Base-by-base conservation (phyloP, 2,113 vertebrate genomes). In the Artemisiospiza belli region DNA sequence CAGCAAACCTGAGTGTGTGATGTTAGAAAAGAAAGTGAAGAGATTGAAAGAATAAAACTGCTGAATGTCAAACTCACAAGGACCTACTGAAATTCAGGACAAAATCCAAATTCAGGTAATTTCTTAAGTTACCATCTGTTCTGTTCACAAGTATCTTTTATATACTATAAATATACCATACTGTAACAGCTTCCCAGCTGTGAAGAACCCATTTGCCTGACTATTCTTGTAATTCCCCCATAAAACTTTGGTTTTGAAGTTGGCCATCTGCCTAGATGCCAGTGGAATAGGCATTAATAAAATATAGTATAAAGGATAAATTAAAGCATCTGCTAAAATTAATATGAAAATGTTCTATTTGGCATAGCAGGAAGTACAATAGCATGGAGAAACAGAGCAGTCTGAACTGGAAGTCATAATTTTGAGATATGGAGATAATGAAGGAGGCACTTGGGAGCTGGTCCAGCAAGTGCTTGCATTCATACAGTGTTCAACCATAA, bases 71-170 rank as follows among this genome's bases (percentile, higher is more conserved):
- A 80, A 74, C 59, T 94, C 70, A 10, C 67, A 87, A 87, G 74
- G 84, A 83, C 69, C 89, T 89, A 41, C 66, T 62, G 73, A 87
- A 91, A 90, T 95, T 85, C 51, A 87, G 92, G 80, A 78, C 64
- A 86, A 94, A 94, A 88, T 94, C 85, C 72, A 90, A 80, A 90
- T 91, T 81, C 94, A 95, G 93, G 94, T 96, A 96, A 95, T 88
- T 93, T 93, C 86, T 96, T 80, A 83, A 85, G 87, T 67, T 88
- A 52, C 93, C 87, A 93, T 92, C 93, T 93, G 92, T 90, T 96
- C 87, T 68, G 51, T 92, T 97, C 93, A 92, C 91, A 91, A 87
- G 84, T 95, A 79, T 80, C 94, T 93, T 90, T 90, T 86, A 77
- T 94, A 90, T 94, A 70, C 85, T 94, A 88, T 97, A 96, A 95